Percentiles rank a stretch among this genome's conserved stretches.
Conservation (phyloP, 2,888 invertebrate genomes). For the Drosophila mayaguana region DNA sequence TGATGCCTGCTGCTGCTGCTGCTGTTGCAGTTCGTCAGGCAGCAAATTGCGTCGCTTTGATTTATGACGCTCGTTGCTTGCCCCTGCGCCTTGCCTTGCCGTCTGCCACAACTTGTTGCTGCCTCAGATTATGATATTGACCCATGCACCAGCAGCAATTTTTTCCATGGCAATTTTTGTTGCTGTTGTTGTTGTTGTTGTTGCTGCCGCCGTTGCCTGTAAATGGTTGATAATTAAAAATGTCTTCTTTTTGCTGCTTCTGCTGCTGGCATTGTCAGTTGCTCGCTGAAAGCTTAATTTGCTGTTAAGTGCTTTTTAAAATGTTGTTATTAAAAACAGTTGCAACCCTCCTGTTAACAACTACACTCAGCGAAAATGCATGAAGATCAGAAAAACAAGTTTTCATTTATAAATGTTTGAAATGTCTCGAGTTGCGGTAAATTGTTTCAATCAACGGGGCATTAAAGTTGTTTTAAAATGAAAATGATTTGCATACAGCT, state of each 20-base stretch:
- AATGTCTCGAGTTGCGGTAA: background rate
- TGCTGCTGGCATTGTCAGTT: conserved; percentile 46
- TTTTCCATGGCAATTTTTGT: conserved; percentile 50
- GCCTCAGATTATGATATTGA: conserved; percentile 82
- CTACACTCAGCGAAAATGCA: conserved; percentile 7
- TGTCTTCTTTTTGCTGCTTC: conserved; percentile 59
- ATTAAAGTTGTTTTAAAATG: background rate
- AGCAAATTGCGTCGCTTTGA: conserved; percentile 83
- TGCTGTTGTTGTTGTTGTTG: conserved; percentile 37
- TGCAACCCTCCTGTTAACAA: conserved; percentile 32
- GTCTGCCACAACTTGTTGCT: conserved; percentile 69
- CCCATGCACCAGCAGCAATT: conserved; percentile 79
- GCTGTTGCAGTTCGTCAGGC: conserved; percentile 77
- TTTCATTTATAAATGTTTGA: background rate
- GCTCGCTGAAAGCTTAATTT: conserved; percentile 77
- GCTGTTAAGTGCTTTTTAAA: conserved; percentile 77
- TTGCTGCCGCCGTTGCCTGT: conserved; percentile 55
- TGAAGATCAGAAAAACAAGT: background rate
- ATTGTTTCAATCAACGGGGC: background rate
- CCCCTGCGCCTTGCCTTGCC: conserved; percentile 46
- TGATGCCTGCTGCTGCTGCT: conserved; percentile 50
- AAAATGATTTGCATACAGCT: background rate
- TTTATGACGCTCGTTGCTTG: conserved; percentile 78
- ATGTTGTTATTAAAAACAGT: conserved; percentile 68
- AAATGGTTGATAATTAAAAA: conserved; percentile 81